Conservation (phyloP, 2,888 invertebrate genomes). For the Gymnocheta viridis region DNA sequence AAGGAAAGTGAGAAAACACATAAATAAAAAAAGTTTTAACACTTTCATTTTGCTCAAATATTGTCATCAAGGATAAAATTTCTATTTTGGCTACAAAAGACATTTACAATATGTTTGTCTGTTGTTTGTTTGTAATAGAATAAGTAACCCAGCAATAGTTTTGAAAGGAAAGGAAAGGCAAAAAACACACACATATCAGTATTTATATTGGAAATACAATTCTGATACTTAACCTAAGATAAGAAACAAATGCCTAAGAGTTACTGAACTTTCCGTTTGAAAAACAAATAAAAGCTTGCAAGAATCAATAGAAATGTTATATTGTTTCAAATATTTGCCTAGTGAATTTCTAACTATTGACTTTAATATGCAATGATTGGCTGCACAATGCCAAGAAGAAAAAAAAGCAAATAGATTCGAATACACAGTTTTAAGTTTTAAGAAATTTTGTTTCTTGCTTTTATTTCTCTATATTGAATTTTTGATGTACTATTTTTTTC, state of each 20-base stretch:
- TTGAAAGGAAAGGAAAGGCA: too few species aligned
- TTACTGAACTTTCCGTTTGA: neutral
- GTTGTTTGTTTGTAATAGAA: neutral
- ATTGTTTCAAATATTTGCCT: neutral
- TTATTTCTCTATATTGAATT: constrained; percentile 17
- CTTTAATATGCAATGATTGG: neutral
- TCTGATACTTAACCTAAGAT: too few species aligned
- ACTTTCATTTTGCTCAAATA: constrained; percentile 62
- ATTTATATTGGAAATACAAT: too few species aligned
- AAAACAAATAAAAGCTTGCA: too few species aligned
- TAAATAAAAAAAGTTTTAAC: constrained; percentile 62
- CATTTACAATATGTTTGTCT: constrained; percentile 23
- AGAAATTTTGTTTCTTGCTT: neutral
- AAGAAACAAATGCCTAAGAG: too few species aligned
- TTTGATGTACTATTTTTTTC: constrained; percentile 11
- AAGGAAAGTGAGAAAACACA: constrained; percentile 15
- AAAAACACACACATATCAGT: too few species aligned
- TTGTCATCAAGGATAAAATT: constrained; percentile 58
- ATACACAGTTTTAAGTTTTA: neutral
- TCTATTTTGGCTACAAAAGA: constrained; percentile 47
- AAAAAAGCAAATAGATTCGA: neutral
- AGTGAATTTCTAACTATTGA: neutral
- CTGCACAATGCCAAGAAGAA: neutral
- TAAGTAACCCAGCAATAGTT: constrained; percentile 30
- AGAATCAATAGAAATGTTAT: neutral